These are phyloP conservation scores for Halcyon smyrnensis DNA, from an alignment of 2,797 vertebrate species.

Conservation along the genomic window DNA sequence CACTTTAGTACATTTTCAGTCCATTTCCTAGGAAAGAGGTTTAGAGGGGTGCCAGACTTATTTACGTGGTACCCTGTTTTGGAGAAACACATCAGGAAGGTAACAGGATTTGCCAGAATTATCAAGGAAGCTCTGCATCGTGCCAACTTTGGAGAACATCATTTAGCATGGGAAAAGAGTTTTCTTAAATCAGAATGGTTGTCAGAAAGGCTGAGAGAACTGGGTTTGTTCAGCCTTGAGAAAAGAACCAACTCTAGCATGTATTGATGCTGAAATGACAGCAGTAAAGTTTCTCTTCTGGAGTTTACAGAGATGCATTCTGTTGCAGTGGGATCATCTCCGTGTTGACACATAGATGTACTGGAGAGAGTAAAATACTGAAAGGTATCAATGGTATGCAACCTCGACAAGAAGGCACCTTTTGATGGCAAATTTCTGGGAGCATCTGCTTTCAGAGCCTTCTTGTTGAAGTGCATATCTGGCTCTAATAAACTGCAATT, in stretches of 20 bases:
- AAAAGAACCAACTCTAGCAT: not conserved
- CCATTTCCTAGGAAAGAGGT: not conserved
- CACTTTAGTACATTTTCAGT: not conserved
- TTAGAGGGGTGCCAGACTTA: not conserved
- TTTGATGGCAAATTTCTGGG: not conserved
- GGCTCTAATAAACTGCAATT: not conserved
- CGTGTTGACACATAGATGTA: not conserved
- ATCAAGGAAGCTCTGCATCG: not conserved
- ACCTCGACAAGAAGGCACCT: not conserved
- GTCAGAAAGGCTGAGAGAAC: not conserved
- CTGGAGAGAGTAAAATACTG: not conserved
- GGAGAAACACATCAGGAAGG: not conserved
- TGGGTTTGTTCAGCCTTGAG: not conserved
- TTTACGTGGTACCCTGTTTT: not conserved
- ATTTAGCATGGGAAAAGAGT: not conserved
- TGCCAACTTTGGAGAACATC: fast-evolving
- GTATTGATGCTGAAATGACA: not conserved
- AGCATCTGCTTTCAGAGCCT: not conserved
- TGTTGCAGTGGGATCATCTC: not conserved
- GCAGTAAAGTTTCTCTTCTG: not conserved
- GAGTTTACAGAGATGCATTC: not conserved
- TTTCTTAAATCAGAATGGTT: not conserved
- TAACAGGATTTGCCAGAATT: not conserved
- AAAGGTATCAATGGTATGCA: not conserved
- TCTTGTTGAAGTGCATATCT: not conserved